A percentile compares a stretch with the other conserved stretches of the same genome.
Evolutionary conservation across 1,140 invertebrate genomes (phyloP).

Genomic region (Littorina saxatilis): DNA sequence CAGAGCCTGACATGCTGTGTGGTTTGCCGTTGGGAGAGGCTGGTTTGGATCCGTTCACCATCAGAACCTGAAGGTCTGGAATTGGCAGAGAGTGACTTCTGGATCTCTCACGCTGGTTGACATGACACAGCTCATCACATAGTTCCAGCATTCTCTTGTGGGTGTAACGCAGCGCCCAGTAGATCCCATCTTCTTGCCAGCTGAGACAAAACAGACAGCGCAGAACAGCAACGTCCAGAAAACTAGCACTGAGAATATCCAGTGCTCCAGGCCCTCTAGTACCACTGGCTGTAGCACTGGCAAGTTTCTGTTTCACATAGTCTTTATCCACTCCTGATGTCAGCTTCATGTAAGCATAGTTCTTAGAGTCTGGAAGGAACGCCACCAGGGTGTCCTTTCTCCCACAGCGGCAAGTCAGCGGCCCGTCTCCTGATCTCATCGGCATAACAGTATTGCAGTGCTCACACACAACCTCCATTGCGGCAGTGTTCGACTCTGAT

Average conservation of each 20-base stretch:
- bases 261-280: constrained; percentile 57
- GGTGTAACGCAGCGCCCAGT: constrained; percentile 94
- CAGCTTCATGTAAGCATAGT: constrained; percentile 59
- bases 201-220: constrained; percentile 97
- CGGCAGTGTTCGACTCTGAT: constrained; percentile 65
- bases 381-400: constrained; percentile 64
- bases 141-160: constrained; percentile 76
- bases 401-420: constrained; percentile 64
- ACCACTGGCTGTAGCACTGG: constrained; percentile 66
- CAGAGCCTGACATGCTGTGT: background rate
- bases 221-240: constrained; percentile 95
- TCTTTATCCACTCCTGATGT: constrained; percentile 68
- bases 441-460: constrained; percentile 71
- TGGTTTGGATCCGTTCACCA: constrained; percentile 41
- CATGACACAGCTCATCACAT: constrained; percentile 82
- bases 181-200: constrained; percentile 98
- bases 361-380: constrained; percentile 58
- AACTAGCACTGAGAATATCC: constrained; percentile 82
- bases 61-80: constrained; percentile 89
- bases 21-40: constrained; percentile 35
- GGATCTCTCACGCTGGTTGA: constrained; percentile 84
- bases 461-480: constrained; percentile 72
- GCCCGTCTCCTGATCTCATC: constrained; percentile 46
- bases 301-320: constrained; percentile 68
- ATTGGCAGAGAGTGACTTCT: constrained; percentile 95